These are phyloP conservation scores for Heliconius ismenius DNA, from an alignment of 2,888 invertebrate genomes.

Conservation along the genomic window DNA sequence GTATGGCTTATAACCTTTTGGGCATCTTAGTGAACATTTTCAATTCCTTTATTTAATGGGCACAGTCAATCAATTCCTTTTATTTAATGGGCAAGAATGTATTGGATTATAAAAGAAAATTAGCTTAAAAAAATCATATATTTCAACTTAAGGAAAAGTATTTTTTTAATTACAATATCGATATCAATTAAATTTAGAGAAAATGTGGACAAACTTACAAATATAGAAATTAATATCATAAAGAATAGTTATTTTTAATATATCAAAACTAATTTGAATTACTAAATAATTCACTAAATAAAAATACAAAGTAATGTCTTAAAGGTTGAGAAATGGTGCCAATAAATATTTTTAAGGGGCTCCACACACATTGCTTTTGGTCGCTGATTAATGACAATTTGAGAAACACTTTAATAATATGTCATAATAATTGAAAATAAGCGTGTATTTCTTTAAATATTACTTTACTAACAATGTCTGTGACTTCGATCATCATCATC, in stretches of 20 bases:
- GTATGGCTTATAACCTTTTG: not conserved
- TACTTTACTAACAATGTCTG: not conserved
- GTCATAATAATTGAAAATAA: slow-evolving; percentile 14
- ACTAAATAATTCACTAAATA: slow-evolving; percentile 1
- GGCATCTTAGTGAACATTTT: too few relatives aligned
- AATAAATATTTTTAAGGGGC: slow-evolving; percentile 32
- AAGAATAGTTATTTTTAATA: not conserved
- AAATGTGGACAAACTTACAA: too few relatives aligned
- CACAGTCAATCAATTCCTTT: too few relatives aligned
- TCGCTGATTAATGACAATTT: slow-evolving; percentile 22
- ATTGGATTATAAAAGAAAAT: too few relatives aligned
- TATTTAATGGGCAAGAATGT: too few relatives aligned
- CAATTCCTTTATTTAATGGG: too few relatives aligned
- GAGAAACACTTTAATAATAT: slow-evolving; percentile 10
- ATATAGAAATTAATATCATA: not conserved
- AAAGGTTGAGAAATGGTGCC: slow-evolving; percentile 40
- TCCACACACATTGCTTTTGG: slow-evolving; percentile 24
- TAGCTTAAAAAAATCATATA: too few relatives aligned
- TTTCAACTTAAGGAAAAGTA: too few relatives aligned
- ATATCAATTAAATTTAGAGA: too few relatives aligned
- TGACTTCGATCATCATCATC: not conserved
- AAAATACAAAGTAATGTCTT: slow-evolving; percentile 30
- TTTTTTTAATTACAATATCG: too few relatives aligned
- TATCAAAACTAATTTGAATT: not conserved
- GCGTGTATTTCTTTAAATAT: not conserved